Conservation (phyloP, 2,888 invertebrate species). For the Falcaria lacertinaria region DNA sequence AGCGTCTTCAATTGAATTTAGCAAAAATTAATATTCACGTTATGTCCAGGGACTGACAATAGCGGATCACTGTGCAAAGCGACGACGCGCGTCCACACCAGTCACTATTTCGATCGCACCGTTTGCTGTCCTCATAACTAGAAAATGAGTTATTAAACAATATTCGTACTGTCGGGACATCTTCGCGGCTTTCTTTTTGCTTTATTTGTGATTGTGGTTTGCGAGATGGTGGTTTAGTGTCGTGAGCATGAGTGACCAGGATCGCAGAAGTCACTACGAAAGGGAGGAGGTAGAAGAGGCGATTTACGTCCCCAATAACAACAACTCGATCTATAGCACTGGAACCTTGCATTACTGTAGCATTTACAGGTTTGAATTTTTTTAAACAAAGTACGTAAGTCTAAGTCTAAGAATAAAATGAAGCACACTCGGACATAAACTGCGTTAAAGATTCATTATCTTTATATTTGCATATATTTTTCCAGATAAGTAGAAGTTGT, state of each 20-base stretch:
- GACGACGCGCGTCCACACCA: constrained; percentile 52
- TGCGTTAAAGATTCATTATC: no score
- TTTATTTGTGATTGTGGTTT: constrained; percentile 9
- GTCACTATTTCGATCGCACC: constrained; percentile 64
- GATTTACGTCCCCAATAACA: constrained; percentile 61
- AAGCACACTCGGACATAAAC: no score
- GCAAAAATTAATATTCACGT: constrained; percentile 65
- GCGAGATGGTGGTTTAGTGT: constrained; percentile 26
- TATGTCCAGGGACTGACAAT: constrained; percentile 61
- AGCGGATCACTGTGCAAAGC: constrained; percentile 50
- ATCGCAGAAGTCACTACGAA: constrained; percentile 54
- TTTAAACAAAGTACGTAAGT: neutral
- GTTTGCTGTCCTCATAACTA: constrained; percentile 69
- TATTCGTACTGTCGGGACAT: constrained; percentile 46
- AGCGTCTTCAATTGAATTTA: constrained; percentile 15
- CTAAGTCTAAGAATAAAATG: no score
- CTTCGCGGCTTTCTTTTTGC: constrained; percentile 5
- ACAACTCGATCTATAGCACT: constrained; percentile 77
- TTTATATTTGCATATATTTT: no score
- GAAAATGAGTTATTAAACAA: constrained; percentile 60
- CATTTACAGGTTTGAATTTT: constrained; percentile 62
- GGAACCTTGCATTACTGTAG: constrained; percentile 80
- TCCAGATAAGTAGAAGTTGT: no score
- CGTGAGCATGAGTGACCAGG: constrained; percentile 60
- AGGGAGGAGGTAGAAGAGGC: constrained; percentile 55